These are phyloP conservation scores for Oithona nana DNA, from an alignment of 2,888 invertebrate genomes.

Conservation along the genomic window DNA sequence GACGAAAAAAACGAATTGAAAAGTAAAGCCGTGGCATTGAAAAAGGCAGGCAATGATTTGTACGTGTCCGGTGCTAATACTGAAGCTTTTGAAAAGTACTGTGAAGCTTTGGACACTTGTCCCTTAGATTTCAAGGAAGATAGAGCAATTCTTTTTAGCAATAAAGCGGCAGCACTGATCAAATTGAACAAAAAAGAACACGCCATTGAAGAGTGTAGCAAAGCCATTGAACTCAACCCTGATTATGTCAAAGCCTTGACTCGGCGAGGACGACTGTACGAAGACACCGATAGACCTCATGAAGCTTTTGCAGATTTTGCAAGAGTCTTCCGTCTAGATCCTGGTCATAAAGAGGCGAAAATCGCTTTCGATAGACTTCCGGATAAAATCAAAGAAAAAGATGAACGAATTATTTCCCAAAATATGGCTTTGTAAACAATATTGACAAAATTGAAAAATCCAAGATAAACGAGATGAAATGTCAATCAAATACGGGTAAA, in stretches of 20 bases:
- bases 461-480: no score
- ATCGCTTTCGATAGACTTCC: conserved; percentile 38
- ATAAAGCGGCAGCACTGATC: conserved; percentile 64
- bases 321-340: conserved; percentile 59
- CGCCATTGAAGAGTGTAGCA: conserved; percentile 41
- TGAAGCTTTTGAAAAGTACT: conserved; percentile 50
- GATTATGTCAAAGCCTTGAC: conserved; percentile 71
- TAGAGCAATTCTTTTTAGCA: conserved; percentile 61
- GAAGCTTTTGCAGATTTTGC: conserved; percentile 73
- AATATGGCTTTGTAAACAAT: no score
- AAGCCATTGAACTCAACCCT: conserved; percentile 61
- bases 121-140: conserved; percentile 49
- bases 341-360: conserved; percentile 41
- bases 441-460: no score
- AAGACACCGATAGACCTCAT: conserved; percentile 64
- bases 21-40: conserved; percentile 42
- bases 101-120: conserved; percentile 52
- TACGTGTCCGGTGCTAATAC: conserved; percentile 48
- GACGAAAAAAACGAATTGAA: background rate
- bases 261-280: conserved; percentile 55
- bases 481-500: no score
- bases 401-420: conserved; percentile 84
- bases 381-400: conserved; percentile 58
- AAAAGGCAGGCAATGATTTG: conserved; percentile 51
- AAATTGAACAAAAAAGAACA: conserved; percentile 33